Evolutionary conservation across 2,888 invertebrate species (phyloP), one percentile per base, ranked within the genome.

Genomic region (Gisinianus flammeolus): DNA sequence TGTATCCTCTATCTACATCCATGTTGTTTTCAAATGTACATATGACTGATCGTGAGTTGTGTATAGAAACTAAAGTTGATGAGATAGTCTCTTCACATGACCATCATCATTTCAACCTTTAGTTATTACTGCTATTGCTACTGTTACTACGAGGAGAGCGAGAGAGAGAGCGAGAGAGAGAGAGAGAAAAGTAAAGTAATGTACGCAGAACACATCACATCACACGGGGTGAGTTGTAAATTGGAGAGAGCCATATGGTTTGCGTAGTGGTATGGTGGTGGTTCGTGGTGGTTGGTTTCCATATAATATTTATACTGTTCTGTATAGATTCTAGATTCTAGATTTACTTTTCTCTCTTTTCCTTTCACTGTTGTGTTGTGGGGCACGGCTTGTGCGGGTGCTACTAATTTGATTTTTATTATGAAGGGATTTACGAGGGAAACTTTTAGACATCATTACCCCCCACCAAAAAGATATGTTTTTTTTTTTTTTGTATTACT

Each of bases 391-490:
- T 2, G 44, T 44, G 22, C 8, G 24, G 28, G 24, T 62, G 24
- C 26, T 24, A 26, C 62, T 62, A 62, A 62, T 62, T 24, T 26
- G 26, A 26, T 62, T 62, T 62, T 62, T 62, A 62, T 62, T 62
- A n/a, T n/a, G n/a, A 62, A 26, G 62, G 28, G 16, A 62, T 62
- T 62, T 62, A 62, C 28, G 62, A 62, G 28, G 2, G 8, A 16
- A 6, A 72, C 3, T 58, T 72, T 58, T 72, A 54, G 44, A 44
- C 2, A 44, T 44, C 16, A 35, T n/a, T n/a, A n/a, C n/a, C n/a
- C n/a, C n/a, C n/a, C n/a, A n/a, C n/a, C n/a, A n/a, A n/a, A n/a
- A n/a, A n/a, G n/a, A n/a, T n/a, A n/a, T n/a, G n/a, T n/a, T n/a
- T n/a, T n/a, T n/a, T n/a, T n/a, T n/a, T n/a, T n/a, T n/a, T 16